These are phyloP conservation scores for Oncopeltus fasciatus DNA, from an alignment of 1,140 invertebrate species.

Conservation along the genomic window DNA sequence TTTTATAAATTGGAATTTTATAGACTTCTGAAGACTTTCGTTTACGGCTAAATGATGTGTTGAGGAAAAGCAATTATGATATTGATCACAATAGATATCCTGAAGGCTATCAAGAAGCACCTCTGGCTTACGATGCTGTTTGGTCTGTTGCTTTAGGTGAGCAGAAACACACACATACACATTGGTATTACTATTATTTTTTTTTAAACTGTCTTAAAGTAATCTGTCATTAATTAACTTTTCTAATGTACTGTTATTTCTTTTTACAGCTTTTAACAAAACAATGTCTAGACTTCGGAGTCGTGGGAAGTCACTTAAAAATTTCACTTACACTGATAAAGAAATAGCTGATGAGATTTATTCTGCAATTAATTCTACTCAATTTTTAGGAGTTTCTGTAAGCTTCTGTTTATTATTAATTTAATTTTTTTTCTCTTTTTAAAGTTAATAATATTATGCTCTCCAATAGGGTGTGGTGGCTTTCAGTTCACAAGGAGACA, in stretches of 20 bases:
- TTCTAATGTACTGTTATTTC: neutral
- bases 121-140: conserved; percentile 95
- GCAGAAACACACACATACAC: too few species aligned
- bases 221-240: neutral
- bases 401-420: conserved; percentile 29
- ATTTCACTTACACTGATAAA: conserved; percentile 95
- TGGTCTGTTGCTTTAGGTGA: conserved; percentile 91
- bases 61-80: conserved; percentile 64
- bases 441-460: neutral
- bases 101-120: conserved; percentile 94
- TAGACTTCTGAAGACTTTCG: conserved; percentile 48
- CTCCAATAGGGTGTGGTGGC: conserved; percentile 66
- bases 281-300: conserved; percentile 74
- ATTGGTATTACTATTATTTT: neutral
- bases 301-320: conserved; percentile 68
- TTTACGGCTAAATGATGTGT: conserved; percentile 53
- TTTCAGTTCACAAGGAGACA: conserved; percentile 92
- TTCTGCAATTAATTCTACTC: conserved; percentile 90
- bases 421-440: neutral
- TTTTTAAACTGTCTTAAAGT: neutral
- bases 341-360: conserved; percentile 91
- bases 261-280: conserved; percentile 74
- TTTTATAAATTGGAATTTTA: neutral
- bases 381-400: conserved; percentile 95
- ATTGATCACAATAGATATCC: conserved; percentile 70